Conservation (phyloP, 2,888 invertebrate species). For the Rhagonycha lutea region DNA sequence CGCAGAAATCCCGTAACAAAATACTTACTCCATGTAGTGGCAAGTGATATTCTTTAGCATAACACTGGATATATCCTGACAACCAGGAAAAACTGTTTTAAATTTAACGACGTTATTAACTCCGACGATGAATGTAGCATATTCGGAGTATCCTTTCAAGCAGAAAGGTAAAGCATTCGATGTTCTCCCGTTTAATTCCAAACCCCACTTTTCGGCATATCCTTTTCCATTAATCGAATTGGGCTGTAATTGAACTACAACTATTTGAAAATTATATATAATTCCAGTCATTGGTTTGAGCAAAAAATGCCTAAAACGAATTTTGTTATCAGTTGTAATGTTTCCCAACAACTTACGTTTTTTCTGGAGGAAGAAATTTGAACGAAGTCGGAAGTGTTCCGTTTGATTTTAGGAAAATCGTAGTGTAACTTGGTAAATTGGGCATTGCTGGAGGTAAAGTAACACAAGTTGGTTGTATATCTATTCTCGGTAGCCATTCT, state of each 20-base stretch:
- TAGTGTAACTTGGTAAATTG: slow-evolving; percentile 44
- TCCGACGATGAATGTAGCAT: slow-evolving; percentile 47
- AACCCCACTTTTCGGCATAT: slow-evolving; percentile 55
- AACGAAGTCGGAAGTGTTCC: slow-evolving; percentile 54
- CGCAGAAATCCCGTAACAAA: too few species aligned
- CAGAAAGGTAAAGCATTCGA: slow-evolving; percentile 47
- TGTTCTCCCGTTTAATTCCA: slow-evolving; percentile 52
- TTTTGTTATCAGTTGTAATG: not conserved
- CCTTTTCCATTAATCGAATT: slow-evolving; percentile 39
- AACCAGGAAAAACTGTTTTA: slow-evolving; percentile 49
- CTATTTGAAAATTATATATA: slow-evolving; percentile 50
- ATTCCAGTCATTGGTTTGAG: slow-evolving; percentile 56
- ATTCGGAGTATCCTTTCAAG: slow-evolving; percentile 52
- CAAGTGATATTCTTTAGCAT: slow-evolving; percentile 51
- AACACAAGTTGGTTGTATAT: slow-evolving; percentile 39
- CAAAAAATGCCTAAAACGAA: slow-evolving; percentile 45
- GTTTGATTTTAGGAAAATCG: slow-evolving; percentile 50
- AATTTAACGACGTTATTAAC: slow-evolving; percentile 48
- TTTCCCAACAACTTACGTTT: slow-evolving; percentile 39
- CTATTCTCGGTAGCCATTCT: slow-evolving; percentile 42
- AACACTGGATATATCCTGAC: slow-evolving; percentile 43
- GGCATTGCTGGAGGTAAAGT: slow-evolving; percentile 43
- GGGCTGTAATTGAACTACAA: slow-evolving; percentile 51
- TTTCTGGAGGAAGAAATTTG: slow-evolving; percentile 52
- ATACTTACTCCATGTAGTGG: slow-evolving; percentile 50